phyloP scores from a whole-genome alignment of 2,113 vertebrate genomes.

The Pteropus alecto region DNA sequence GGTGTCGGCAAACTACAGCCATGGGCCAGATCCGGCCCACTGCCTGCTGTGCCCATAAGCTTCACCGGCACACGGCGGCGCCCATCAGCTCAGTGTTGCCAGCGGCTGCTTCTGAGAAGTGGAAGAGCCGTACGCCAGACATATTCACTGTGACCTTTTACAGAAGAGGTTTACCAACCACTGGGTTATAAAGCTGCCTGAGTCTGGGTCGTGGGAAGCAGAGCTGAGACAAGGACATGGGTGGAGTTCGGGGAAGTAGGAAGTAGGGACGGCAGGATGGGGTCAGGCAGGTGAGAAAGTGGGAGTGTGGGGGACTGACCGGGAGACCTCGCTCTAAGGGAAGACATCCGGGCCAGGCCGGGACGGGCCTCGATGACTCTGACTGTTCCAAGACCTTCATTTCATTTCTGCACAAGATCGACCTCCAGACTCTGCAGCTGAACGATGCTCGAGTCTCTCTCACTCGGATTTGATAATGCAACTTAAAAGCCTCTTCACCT shows the following conservation, averaged over 20 bases:
- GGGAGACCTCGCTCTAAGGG: not conserved
- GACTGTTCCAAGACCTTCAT: not conserved
- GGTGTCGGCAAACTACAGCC: too few relatives aligned
- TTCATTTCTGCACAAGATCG: not conserved
- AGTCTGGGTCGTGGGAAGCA: not conserved
- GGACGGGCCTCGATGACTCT: not conserved
- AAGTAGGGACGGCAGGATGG: accelerated
- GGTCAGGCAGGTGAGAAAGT: not conserved
- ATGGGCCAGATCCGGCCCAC: not conserved
- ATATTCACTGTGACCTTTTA: not conserved
- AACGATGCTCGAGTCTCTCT: not conserved
- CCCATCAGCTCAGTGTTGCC: accelerated
- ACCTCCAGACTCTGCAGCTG: not conserved
- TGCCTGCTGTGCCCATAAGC: not conserved
- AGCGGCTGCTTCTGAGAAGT: not conserved
- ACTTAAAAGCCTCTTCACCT: not conserved
- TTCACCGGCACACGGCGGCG: not conserved
- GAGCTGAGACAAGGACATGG: not conserved
- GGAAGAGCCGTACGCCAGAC: accelerated
- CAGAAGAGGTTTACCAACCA: not conserved
- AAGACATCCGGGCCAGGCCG: not conserved
- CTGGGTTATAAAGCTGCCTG: too few relatives aligned
- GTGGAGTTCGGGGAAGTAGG: not conserved
- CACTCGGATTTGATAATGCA: not conserved
- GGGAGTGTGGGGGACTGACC: not conserved